Evolutionary conservation across 2,113 vertebrate genomes (phyloP), one percentile per base, ranked within the genome.

Genomic region (Vidua chalybeata): DNA sequence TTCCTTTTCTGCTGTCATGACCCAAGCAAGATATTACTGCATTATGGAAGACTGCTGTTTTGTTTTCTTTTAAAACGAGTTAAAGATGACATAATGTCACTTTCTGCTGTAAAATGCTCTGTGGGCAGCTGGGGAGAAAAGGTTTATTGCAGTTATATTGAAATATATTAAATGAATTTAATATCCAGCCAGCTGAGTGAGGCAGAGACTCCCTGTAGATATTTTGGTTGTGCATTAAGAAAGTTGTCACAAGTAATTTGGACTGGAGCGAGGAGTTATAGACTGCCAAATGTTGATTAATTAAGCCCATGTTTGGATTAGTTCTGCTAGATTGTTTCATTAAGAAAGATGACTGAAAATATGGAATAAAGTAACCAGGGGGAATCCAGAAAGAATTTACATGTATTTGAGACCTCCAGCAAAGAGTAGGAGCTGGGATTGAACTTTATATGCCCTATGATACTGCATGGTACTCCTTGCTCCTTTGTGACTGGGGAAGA

Each of bases 261-360:
- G 93, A 95, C 77, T 45, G 51, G 80, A 97, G 78, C 12, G 1
- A 95, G 84, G 90, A 95, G 94, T 96, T 98, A 97, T 72, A 97
- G 95, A 96, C 97, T 98, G 97, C 96, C 98, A 98, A 97, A 94
- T 97, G 97, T 97, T 98, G 97, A 98, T 98, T 98, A 98, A 98
- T 98, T 98, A 98, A 98, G 96, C 87, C 79, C n/a, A 94, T 98
- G 98, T 98, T 98, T 97, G 97, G 98, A 98, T 98, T 98, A 98
- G 97, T 98, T 98, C 98, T 98, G 98, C 97, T 97, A 97, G 97
- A 97, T 97, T 94, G 94, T 98, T 98, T 98, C 98, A 98, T 98
- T 98, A 98, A 95, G 85, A 90, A 94, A 97, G 97, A 97, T 96
- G 84, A 95, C 95, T 97, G 94, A 98, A 97, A 97, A 97, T 95